Conservation (phyloP, 2,888 invertebrate genomes). For the Muschampia plurimacula region DNA sequence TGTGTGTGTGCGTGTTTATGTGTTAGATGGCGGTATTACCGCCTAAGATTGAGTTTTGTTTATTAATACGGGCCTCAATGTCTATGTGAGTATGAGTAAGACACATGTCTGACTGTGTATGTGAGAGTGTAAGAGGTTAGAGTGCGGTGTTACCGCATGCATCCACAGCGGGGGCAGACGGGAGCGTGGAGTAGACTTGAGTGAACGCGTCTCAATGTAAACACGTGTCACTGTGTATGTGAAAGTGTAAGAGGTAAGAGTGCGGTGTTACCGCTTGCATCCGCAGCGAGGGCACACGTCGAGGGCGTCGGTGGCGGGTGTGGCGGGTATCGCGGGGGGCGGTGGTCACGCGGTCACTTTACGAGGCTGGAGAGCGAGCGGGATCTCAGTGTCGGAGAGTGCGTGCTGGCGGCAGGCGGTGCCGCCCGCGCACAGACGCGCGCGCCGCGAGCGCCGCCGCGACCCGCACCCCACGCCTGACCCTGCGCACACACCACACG, state of each 20-base stretch:
- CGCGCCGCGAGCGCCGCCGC: slow-evolving; percentile 81
- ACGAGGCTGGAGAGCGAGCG: slow-evolving; percentile 85
- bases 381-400: slow-evolving; percentile 83
- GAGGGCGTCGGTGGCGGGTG: slow-evolving; percentile 40
- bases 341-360: slow-evolving; percentile 79
- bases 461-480: slow-evolving; percentile 71
- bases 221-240: no score
- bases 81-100: no score
- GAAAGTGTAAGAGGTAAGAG: no score
- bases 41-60: no score
- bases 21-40: no score
- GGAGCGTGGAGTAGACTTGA: no score
- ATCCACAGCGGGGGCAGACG: no score
- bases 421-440: slow-evolving; percentile 77
- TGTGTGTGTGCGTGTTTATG: no score
- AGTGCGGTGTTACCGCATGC: no score
- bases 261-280: slow-evolving; percentile 42
- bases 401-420: slow-evolving; percentile 74
- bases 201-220: no score
- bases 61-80: no score
- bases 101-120: background rate
- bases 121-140: background rate
- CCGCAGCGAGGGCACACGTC: slow-evolving; percentile 45
- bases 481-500: slow-evolving; percentile 18
- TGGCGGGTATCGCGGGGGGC: slow-evolving; percentile 44